These are phyloP conservation scores for Cacoxenus indagator DNA, from an alignment of 2,888 invertebrate genomes.

Conservation along the genomic window DNA sequence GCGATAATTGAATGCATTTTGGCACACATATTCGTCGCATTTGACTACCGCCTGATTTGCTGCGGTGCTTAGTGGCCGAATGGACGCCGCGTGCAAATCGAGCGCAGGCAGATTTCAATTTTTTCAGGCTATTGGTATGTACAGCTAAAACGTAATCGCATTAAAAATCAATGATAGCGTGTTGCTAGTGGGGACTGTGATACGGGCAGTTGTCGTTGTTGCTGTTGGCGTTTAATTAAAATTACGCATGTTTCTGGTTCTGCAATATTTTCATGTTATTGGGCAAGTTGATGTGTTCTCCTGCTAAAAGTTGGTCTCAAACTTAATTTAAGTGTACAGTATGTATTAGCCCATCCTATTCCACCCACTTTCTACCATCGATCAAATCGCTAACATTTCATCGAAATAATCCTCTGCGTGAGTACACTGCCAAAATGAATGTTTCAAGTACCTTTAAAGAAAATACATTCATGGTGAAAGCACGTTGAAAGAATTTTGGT, in stretches of 20 bases:
- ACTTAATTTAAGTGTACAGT: no score
- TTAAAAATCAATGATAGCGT: background rate
- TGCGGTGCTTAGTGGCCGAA: background rate
- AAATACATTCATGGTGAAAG: background rate
- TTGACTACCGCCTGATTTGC: background rate
- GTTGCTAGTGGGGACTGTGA: no score
- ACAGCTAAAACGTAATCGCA: background rate
- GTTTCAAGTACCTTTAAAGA: background rate
- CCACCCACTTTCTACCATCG: no score
- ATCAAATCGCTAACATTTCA: no score
- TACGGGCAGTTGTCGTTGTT: background rate
- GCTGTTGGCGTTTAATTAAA: background rate
- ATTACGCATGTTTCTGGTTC: background rate
- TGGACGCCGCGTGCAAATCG: background rate
- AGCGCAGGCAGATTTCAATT: background rate
- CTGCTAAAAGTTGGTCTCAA: no score
- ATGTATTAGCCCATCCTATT: no score
- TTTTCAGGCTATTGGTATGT: background rate
- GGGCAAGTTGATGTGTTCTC: no score
- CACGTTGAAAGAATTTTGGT: background rate
- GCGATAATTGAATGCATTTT: constrained; percentile 1
- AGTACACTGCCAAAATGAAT: background rate
- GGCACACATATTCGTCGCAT: background rate
- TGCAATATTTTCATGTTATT: background rate
- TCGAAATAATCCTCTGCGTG: background rate